Base-by-base conservation (phyloP, 2,888 invertebrate species). In the Prenolepis imparis region DNA sequence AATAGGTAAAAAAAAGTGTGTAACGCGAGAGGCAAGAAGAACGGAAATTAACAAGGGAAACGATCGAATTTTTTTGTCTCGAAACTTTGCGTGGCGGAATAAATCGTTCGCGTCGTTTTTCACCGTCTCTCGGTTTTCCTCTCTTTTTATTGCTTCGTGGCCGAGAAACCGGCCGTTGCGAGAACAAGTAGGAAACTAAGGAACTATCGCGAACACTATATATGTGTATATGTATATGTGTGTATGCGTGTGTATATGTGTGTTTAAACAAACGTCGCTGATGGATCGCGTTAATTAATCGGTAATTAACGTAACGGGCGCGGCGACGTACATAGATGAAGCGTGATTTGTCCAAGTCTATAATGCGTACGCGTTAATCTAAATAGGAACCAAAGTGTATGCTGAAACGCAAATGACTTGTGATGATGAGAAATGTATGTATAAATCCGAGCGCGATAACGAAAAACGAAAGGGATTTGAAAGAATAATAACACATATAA, bases 61-160 rank as follows among this genome's bases (percentile, higher is more conserved):
- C 15, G 78, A 59, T 21, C n/a, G 21, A 78, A 18, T 12, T 67
- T 11, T n/a, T 67, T 39, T 48, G 48, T 61, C 28, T 21, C 39
- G 63, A 63, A 63, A 12, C 63, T 39, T 39, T 21, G 36, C 63
- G 4, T 32, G 63, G 2, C 36, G 24, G 18, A 64, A 21, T 59
- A 28, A 75, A 44, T 57, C 57, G 36, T 80, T 74, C 72, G 61
- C 83, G 84, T 72, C 48, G 59, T 48, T 36, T 36, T 6, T 61
- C 41, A 61, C 48, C 52, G 32, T 61, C 48, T 72, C 67, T 82
- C 82, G 28, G 61, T 64, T 57, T 48, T 39, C 41, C 41, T 83
- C 41, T 83, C 82, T 52, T 84, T 87, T 89, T 89, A 88, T 88
- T 89, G 88, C 89, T 88, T 88, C 75, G 70, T 81, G 81, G 81